Conservation (phyloP, 2,113 vertebrate genomes). For the Triplophysa rosa region DNA sequence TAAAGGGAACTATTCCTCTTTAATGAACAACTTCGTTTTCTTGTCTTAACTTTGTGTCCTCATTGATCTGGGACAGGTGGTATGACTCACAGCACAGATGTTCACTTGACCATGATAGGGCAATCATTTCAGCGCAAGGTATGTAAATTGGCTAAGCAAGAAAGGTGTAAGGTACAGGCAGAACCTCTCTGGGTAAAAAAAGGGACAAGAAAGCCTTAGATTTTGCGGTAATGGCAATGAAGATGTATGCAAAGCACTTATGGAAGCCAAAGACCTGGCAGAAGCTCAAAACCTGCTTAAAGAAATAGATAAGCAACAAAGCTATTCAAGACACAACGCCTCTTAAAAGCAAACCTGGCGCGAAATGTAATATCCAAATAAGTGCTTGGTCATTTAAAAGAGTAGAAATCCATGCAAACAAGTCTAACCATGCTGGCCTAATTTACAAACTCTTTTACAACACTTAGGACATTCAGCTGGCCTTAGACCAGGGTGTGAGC, state of each 20-base stretch:
- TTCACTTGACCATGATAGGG: conserved; percentile 30
- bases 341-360: conserved; percentile 22
- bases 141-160: not conserved
- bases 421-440: not conserved
- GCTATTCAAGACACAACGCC: not conserved
- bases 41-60: conserved; percentile 2
- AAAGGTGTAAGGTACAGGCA: not conserved
- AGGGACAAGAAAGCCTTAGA: conserved; percentile 18
- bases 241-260: conserved; percentile 26
- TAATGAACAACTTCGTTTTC: not conserved
- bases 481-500: no score
- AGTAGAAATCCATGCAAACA: conserved; percentile 27
- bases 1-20: not conserved
- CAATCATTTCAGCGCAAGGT: conserved; percentile 29
- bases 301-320: conserved; percentile 31
- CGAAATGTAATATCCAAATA: conserved; percentile 7
- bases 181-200: not conserved
- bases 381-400: not conserved
- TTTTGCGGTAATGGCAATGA: conserved; percentile 15
- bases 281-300: not conserved
- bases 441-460: no score
- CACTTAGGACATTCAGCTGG: not conserved
- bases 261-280: conserved; percentile 10
- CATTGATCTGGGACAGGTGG: conserved; percentile 36
- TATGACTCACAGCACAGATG: conserved; percentile 22